Evolutionary conservation across 2,888 invertebrate species (phyloP).

Genomic region (Platycheirus albimanus): DNA sequence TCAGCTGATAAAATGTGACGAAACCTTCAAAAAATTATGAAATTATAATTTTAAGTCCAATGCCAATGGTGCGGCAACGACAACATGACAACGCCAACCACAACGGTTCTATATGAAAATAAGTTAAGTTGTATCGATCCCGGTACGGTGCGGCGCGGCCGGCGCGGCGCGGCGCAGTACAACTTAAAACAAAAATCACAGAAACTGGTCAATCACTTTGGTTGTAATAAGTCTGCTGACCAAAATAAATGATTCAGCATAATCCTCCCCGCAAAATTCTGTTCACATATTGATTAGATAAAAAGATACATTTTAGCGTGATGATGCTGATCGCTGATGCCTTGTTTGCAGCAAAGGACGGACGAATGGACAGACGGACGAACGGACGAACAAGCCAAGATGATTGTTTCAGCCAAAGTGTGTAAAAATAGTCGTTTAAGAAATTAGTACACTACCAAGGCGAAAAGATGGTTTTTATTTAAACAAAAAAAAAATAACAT

Average conservation of each 20-base stretch:
- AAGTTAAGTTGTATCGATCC: background rate
- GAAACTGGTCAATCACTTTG: background rate
- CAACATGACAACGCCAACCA: too few species aligned
- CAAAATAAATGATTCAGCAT: constrained; percentile 5
- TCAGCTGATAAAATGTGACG: too few species aligned
- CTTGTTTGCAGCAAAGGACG: background rate
- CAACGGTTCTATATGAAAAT: background rate
- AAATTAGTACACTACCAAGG: constrained; percentile 46
- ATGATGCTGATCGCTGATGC: background rate
- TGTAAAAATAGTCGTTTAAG: constrained; percentile 68
- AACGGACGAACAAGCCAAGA: background rate
- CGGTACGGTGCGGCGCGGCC: too few species aligned
- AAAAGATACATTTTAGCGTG: constrained; percentile 15
- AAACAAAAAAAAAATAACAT: constrained; percentile 25
- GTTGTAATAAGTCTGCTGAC: constrained; percentile 4
- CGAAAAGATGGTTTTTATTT: constrained; percentile 37
- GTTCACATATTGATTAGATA: constrained; percentile 20
- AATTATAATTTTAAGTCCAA: too few species aligned
- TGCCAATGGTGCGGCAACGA: background rate
- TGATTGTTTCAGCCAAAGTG: constrained; percentile 46
- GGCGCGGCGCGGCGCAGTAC: too few species aligned
- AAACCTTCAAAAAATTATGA: too few species aligned
- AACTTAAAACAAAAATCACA: background rate
- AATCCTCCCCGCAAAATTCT: background rate
- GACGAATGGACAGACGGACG: background rate